A percentile compares a stretch with the other conserved stretches of the same genome.
Evolutionary conservation across 2,113 vertebrate genomes (phyloP).

Genomic region (Sinocyclocheilus anophthalmus): DNA sequence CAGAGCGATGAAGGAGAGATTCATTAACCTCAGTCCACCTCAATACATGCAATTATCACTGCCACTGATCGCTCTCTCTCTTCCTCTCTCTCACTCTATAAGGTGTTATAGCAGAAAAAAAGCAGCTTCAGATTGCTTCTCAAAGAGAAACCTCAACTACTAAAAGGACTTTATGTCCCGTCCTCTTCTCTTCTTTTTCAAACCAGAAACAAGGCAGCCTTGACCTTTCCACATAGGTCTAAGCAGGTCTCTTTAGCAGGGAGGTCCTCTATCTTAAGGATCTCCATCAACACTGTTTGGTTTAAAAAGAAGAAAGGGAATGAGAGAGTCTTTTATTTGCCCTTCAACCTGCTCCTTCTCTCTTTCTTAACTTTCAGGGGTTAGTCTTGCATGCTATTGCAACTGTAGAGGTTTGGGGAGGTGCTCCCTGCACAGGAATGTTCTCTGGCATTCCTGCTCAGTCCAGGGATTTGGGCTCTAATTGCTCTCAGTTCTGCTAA

Average conservation of each 20-base stretch:
- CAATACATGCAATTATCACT: constrained; percentile 74
- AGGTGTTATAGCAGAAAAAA: constrained; percentile 14
- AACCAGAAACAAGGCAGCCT: not conserved
- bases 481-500: constrained; percentile 63
- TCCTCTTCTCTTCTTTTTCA: not conserved
- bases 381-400: not conserved
- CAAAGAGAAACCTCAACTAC: not conserved
- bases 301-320: not conserved
- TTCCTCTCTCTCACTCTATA: not conserved
- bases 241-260: not conserved
- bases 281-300: not conserved
- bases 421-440: constrained; percentile 33
- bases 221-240: not conserved
- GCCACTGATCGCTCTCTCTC: constrained; percentile 55
- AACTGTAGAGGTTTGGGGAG: constrained; percentile 13
- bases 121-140: not conserved
- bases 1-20: constrained; percentile 76
- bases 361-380: not conserved
- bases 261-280: not conserved
- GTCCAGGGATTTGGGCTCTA: constrained; percentile 56
- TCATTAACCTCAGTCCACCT: constrained; percentile 81
- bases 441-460: constrained; percentile 46
- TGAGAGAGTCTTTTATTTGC: not conserved
- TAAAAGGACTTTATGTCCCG: not conserved
- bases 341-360: not conserved